Evolutionary conservation across 2,797 vertebrate genomes (phyloP), one percentile per base, ranked within the genome.

Genomic region (Pygocentrus nattereri): DNA sequence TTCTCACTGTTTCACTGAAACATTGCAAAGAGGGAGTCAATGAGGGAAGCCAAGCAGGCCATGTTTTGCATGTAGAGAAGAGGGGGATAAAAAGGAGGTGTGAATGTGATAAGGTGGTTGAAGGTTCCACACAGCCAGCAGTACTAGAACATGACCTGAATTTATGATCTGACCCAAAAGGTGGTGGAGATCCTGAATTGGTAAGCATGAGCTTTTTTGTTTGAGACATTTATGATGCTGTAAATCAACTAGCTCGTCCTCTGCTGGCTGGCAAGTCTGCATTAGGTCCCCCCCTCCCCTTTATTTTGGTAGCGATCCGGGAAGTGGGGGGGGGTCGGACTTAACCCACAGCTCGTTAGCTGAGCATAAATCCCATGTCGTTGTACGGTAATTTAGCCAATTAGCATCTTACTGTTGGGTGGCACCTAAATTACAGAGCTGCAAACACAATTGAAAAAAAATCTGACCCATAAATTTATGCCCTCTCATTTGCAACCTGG

Each of bases 401-500:
- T 96, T 96, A 97, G 94, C 95, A 95, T 93, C 94, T 91, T 91
- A 93, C 93, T 92, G 92, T 95, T 95, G 88, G 90, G 90, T 76
- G 94, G 88, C 92, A 92, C 95, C 94, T 92, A 93, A 91, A 93
- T 95, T 95, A 94, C 88, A 90, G 88, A 88, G 93, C 90, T 91
- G 92, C 93, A 95, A 94, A 94, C 93, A 95, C 87, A 94, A 93
- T 89, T 90, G 47, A 87, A 89, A 92, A 95, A 94, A 92, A 95
- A 91, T 90, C 91, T 92, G 91, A 47, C 85, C 93, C 93, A 92
- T 94, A 94, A n/a, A 97, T 96, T 96, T 96, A 97, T 95, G 93
- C 95, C 95, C 92, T 90, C 94, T 86, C 85, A 96, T 97, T 97
- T 96, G 94, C 96, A 96, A 96, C 96, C 96, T 95, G 95, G 90